Evolutionary conservation across 2,113 vertebrate species (phyloP), one percentile per base, ranked within the genome.

Genomic region (Prietella phreatophila): DNA sequence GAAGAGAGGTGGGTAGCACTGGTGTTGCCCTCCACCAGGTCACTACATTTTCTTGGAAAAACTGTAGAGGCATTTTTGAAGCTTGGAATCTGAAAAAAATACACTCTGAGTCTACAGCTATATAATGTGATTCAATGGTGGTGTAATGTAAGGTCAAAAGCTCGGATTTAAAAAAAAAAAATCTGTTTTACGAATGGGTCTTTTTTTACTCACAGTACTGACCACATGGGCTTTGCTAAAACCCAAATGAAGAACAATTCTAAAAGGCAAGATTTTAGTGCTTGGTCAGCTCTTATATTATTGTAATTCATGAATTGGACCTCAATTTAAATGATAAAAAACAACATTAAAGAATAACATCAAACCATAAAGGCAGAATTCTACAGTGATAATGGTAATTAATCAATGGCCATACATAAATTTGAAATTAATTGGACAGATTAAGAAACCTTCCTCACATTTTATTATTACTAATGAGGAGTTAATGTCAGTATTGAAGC

Each of bases 21-120:
- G 56, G 58, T 33, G 30, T 63, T 4, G 47, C 30, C 75, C 47
- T 50, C 19, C 11, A 63, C 1, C 75, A 60, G 20, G 55, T 76
- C 55, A 76, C 17, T 11, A 1, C 89, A 56, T 69, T 89, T 92
- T 89, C 91, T 88, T 89, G 89, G 90, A 88, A 85, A 90, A 91
- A 39, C 86, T 76, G 30, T 47, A 89, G 82, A 89, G 36, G 84
- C 89, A 86, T 85, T 85, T 88, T 50, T 60, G 84, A 73, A 36
- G 17, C 33, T 55, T 89, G 47, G 27, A 78, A 3, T 36, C 25
- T 19, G n/a, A 56, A 55, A 33, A 86, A 69, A 25, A 65, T 5
- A 30, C 14, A 19, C n/a, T n/a, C 27, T 36, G 11, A 3, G 14
- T 30, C n/a, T 76, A 78, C 27, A 65, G 8, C 60, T 85, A 65